Conservation (phyloP, 2,797 vertebrate species). For the Sphenopsis melanotis region DNA sequence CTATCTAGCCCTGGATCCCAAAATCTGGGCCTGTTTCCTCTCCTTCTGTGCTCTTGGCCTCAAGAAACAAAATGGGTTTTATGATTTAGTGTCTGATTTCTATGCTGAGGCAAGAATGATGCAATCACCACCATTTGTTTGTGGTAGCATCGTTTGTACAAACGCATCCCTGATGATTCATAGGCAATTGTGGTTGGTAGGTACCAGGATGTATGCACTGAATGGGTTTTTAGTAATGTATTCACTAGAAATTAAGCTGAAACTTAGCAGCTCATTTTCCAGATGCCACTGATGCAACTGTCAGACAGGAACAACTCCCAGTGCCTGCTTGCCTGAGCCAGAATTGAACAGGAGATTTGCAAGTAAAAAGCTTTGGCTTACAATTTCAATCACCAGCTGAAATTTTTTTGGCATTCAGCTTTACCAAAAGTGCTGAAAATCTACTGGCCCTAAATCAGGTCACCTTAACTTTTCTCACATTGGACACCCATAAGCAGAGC, state of each 20-base stretch:
- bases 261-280: constrained; percentile 60
- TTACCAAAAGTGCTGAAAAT: not conserved
- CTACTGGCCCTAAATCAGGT: not conserved
- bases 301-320: constrained; percentile 49
- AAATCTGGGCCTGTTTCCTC: constrained; percentile 7
- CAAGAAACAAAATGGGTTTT: constrained; percentile 1
- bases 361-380: constrained; percentile 44
- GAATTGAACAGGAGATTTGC: constrained; percentile 40
- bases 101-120: constrained; percentile 15
- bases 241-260: constrained; percentile 56
- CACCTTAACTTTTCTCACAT: not conserved
- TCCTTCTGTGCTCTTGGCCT: constrained; percentile 31
- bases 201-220: constrained; percentile 40
- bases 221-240: constrained; percentile 48
- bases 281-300: constrained; percentile 54
- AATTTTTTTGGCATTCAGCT: not conserved
- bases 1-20: not conserved
- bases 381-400: not conserved
- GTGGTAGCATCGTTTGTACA: constrained; percentile 22
- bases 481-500: not conserved
- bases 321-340: constrained; percentile 42
- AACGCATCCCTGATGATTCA: constrained; percentile 45
- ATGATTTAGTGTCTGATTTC: constrained; percentile 28
- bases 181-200: constrained; percentile 39
- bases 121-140: constrained; percentile 54